Conservation (phyloP, 2,113 vertebrate genomes). For the Dolichotis patagonum region DNA sequence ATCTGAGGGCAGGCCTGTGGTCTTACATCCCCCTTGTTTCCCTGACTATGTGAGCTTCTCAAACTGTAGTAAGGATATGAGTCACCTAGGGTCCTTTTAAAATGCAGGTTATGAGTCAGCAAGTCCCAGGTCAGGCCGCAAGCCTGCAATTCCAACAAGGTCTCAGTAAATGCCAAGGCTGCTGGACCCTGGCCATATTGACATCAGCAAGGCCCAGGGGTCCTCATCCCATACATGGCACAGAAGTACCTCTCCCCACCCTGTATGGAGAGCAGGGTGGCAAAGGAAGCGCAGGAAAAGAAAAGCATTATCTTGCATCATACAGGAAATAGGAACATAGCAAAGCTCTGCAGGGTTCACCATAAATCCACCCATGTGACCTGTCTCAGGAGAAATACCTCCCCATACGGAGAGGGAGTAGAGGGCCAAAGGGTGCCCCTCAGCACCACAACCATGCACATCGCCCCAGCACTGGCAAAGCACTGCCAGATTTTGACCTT, state of each 20-base stretch:
- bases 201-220: neutral
- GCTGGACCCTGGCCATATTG: neutral
- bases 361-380: neutral
- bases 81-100: neutral
- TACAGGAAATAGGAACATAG: neutral
- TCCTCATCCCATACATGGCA: neutral
- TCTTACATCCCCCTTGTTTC: neutral
- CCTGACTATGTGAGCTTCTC: neutral
- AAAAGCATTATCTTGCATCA: neutral
- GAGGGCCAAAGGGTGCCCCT: neutral
- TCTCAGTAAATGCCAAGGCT: neutral
- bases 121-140: neutral
- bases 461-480: neutral
- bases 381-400: neutral
- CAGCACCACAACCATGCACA: accelerated
- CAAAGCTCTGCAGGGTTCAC: neutral
- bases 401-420: neutral
- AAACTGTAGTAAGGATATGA: neutral
- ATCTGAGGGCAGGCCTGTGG: accelerated
- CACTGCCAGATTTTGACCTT: neutral
- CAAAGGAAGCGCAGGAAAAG: slow-evolving; percentile 28
- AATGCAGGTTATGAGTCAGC: slow-evolving; percentile 5
- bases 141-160: neutral
- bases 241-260: neutral
- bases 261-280: neutral